These are phyloP conservation scores for Lycopodina hypogea DNA, from an alignment of 37 sponge, comb jelly and placozoan genomes.

Conservation along the genomic window DNA sequence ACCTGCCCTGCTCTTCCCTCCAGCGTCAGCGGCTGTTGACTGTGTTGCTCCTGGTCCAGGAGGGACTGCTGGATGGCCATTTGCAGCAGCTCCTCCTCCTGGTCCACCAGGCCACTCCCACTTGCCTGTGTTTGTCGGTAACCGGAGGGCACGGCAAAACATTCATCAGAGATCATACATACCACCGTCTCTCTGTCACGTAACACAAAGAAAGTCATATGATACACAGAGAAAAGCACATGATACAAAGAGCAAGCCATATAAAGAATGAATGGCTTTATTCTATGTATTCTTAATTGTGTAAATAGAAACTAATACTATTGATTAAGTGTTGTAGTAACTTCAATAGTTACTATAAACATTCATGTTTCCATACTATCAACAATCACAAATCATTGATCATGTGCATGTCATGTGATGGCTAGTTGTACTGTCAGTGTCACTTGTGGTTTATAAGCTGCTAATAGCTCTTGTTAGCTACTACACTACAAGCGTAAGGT, in stretches of 20 bases:
- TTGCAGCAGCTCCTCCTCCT: slow-evolving; percentile 94
- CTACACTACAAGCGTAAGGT: no score
- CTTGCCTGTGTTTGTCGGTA: slow-evolving; percentile 52
- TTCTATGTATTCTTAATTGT: no score
- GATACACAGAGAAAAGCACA: background rate
- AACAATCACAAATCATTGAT: no score
- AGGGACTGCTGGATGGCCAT: slow-evolving; percentile 92
- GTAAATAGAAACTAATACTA: no score
- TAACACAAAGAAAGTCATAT: background rate
- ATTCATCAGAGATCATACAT: slow-evolving; percentile 69
- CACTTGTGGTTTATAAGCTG: no score
- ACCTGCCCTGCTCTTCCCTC: background rate
- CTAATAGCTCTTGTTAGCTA: no score
- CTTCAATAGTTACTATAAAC: no score
- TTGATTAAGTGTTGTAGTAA: no score
- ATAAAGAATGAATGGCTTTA: background rate
- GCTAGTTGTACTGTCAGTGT: no score
- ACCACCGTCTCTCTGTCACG: slow-evolving; percentile 20
- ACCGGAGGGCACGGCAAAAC: slow-evolving; percentile 65
- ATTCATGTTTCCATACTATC: no score
- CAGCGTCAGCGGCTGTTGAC: background rate
- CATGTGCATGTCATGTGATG: no score
- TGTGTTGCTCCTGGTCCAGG: slow-evolving; percentile 55
- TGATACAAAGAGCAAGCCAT: background rate
- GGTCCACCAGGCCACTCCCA: slow-evolving; percentile 43